A percentile compares a stretch with the other conserved stretches of the same genome.
Conservation (phyloP, 1,140 invertebrate genomes). For the Cotesia chilonis region DNA sequence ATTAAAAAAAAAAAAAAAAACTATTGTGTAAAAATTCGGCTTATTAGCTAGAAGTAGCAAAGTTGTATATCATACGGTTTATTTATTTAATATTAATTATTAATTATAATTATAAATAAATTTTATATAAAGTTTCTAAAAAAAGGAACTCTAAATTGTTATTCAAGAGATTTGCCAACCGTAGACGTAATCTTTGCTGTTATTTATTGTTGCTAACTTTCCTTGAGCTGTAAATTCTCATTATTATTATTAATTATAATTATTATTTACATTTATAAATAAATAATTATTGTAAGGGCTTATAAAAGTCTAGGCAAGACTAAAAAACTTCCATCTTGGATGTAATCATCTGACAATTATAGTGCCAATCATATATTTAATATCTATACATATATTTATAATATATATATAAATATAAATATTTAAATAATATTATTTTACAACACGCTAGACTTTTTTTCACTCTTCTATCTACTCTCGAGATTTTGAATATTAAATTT, state of each 20-base stretch:
- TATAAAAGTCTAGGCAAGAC: too few species aligned
- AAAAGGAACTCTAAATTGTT: slow-evolving; percentile 57
- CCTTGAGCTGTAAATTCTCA: slow-evolving; percentile 40
- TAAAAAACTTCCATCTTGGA: too few species aligned
- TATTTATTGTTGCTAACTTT: slow-evolving; percentile 51
- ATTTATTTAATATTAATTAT: neutral
- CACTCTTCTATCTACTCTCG: too few species aligned
- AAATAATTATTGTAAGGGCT: slow-evolving; percentile 3
- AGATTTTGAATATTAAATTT: too few species aligned
- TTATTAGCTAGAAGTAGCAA: neutral
- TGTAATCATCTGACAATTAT: too few species aligned
- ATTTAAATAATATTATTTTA: too few species aligned
- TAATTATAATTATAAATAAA: neutral
- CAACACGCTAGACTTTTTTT: too few species aligned
- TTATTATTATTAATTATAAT: slow-evolving; percentile 60
- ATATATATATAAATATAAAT: too few species aligned
- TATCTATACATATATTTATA: too few species aligned
- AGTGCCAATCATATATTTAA: too few species aligned
- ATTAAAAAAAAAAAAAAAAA: too few species aligned
- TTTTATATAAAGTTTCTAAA: slow-evolving; percentile 46
- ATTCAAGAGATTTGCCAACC: slow-evolving; percentile 60
- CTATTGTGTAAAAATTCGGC: too few species aligned
- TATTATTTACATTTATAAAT: slow-evolving; percentile 42
- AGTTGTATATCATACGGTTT: neutral
- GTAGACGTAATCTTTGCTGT: slow-evolving; percentile 60